Conservation (phyloP, 2,888 invertebrate species). For the Eupithecia dodoneata region DNA sequence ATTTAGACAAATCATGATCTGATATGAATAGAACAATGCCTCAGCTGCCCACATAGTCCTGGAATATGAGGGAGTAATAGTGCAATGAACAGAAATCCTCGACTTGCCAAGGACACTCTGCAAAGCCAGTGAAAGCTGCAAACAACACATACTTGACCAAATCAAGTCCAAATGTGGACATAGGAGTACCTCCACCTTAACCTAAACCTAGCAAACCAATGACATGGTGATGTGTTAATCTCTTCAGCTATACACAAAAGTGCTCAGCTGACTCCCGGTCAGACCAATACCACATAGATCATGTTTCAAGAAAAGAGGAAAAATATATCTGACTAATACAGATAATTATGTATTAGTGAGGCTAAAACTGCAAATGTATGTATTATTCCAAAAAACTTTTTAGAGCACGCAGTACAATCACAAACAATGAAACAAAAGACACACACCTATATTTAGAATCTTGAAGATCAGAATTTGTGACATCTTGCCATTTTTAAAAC, state of each 20-base stretch:
- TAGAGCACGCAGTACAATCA: constrained; percentile 21
- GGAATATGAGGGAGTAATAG: too few relatives aligned
- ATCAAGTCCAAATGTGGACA: too few relatives aligned
- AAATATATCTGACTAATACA: background rate
- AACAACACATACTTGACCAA: too few relatives aligned
- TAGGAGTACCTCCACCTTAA: too few relatives aligned
- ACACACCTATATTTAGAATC: constrained; percentile 69
- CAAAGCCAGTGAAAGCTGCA: too few relatives aligned
- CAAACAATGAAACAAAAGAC: constrained; percentile 52
- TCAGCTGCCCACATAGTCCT: too few relatives aligned
- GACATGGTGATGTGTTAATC: background rate
- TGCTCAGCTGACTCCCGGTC: background rate
- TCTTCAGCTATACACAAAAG: background rate
- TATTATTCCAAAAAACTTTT: background rate
- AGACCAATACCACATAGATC: background rate
- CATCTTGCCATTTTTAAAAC: constrained; percentile 78
- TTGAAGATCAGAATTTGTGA: constrained; percentile 49
- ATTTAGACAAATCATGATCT: background rate
- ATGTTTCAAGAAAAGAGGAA: background rate
- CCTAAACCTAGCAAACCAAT: background rate
- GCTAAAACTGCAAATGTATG: background rate
- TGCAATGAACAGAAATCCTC: too few relatives aligned
- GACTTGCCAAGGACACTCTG: too few relatives aligned
- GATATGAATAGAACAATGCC: background rate
- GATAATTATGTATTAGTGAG: background rate